A percentile compares a stretch with the other conserved stretches of the same genome.
phyloP scores from a whole-genome alignment of 2,797 vertebrate species.

The Prionace glauca region DNA sequence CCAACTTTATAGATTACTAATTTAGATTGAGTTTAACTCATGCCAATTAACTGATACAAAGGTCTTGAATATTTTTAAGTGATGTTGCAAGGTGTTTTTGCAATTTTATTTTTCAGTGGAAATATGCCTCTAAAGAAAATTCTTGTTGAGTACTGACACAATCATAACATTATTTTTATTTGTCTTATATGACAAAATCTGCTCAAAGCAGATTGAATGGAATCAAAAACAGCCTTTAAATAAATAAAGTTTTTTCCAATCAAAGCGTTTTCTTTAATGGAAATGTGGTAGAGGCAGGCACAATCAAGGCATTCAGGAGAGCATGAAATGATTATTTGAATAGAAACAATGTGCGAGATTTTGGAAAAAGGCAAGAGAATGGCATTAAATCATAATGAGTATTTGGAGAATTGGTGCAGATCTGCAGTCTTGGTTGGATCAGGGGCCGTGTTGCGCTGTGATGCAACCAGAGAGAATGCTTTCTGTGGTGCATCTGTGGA shows the following conservation, averaged over 20 bases:
- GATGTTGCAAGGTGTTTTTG: background rate
- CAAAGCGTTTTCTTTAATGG: background rate
- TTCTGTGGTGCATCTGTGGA: too few species aligned
- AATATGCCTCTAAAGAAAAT: background rate
- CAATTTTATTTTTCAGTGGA: background rate
- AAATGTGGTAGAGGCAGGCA: too few species aligned
- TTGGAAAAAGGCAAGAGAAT: too few species aligned
- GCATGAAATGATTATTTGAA: too few species aligned
- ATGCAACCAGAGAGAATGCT: too few species aligned
- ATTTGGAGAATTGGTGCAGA: too few species aligned
- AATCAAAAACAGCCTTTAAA: background rate
- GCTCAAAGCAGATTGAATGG: background rate
- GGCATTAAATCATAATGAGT: too few species aligned
- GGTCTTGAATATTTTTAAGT: conserved; percentile 50
- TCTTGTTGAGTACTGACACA: background rate
- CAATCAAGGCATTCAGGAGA: too few species aligned
- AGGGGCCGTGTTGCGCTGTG: too few species aligned
- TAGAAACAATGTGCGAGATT: too few species aligned
- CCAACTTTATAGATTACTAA: conserved; percentile 53
- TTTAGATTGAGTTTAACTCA: conserved; percentile 48
- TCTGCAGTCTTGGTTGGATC: too few species aligned
- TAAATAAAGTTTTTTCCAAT: background rate
- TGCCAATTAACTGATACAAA: conserved; percentile 53
- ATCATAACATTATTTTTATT: conserved; percentile 40
- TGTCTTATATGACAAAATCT: conserved; percentile 32